phyloP scores from a whole-genome alignment of 1,140 invertebrate species.

The Lordiphosa mommai region DNA sequence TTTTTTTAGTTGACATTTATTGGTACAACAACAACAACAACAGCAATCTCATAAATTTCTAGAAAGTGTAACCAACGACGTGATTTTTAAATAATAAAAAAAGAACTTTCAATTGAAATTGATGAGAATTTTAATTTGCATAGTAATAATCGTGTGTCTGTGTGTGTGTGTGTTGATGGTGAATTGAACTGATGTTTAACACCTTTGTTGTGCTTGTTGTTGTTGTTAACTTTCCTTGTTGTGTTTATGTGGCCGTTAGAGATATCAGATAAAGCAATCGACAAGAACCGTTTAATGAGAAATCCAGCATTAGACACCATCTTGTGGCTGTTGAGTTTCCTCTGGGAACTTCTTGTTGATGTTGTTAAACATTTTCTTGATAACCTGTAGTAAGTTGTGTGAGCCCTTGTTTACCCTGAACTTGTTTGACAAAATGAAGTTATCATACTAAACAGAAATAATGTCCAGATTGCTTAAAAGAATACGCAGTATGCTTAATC shows the following conservation, averaged over 20 bases:
- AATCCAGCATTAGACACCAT: slow-evolving; percentile 18
- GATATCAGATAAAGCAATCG: slow-evolving; percentile 30
- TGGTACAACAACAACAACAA: not conserved
- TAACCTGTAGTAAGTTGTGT: no score
- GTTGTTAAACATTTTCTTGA: no score
- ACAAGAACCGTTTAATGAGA: slow-evolving; percentile 39
- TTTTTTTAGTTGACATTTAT: not conserved
- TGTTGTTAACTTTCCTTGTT: not conserved
- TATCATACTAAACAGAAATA: no score
- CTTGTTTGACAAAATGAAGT: slow-evolving; percentile 29
- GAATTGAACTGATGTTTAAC: slow-evolving; percentile 8
- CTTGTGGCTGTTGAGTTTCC: slow-evolving; percentile 23
- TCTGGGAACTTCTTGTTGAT: slow-evolving; percentile 5
- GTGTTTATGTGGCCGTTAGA: no score
- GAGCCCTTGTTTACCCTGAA: slow-evolving; percentile 56
- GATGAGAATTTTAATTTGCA: slow-evolving; percentile 48
- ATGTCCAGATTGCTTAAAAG: slow-evolving; percentile 58
- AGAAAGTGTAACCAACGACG: slow-evolving; percentile 26
- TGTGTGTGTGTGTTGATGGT: slow-evolving; percentile 2
- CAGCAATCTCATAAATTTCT: not conserved
- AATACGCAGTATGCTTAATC: slow-evolving; percentile 61
- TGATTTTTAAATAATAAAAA: not conserved
- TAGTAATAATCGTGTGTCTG: slow-evolving; percentile 18
- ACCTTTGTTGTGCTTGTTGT: slow-evolving; percentile 31
- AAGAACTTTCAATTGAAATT: slow-evolving; percentile 35